phyloP scores from a whole-genome alignment of 2,113 vertebrate species.

The Mionectes macconnelli region DNA sequence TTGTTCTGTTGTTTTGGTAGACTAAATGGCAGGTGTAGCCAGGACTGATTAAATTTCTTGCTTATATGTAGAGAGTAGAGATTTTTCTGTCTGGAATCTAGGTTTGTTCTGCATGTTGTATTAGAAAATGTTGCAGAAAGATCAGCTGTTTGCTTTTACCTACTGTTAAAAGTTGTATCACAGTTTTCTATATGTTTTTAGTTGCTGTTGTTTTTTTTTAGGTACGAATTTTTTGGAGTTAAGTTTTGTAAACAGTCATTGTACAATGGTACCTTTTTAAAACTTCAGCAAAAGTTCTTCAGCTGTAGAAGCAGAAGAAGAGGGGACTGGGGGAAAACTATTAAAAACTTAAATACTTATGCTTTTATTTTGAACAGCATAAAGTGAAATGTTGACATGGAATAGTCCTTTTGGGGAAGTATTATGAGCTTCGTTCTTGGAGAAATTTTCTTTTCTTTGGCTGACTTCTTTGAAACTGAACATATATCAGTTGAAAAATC shows the following conservation, averaged over 20 bases:
- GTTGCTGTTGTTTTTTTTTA: neutral
- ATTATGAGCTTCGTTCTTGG: neutral
- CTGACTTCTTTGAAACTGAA: neutral
- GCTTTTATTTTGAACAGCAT: neutral
- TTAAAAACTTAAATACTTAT: neutral
- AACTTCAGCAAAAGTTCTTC: neutral
- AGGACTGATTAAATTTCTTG: neutral
- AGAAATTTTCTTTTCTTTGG: neutral
- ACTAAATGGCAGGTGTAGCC: neutral
- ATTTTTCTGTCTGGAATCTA: conserved; percentile 14
- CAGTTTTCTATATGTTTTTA: neutral
- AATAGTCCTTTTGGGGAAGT: neutral
- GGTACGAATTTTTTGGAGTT: neutral
- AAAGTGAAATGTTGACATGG: neutral
- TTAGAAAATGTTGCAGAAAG: neutral
- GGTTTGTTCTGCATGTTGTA: neutral
- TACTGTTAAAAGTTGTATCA: neutral
- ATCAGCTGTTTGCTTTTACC: neutral
- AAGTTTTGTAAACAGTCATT: neutral
- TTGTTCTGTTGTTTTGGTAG: neutral
- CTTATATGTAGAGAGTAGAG: neutral
- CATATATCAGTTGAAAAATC: neutral
- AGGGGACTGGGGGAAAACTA: neutral
- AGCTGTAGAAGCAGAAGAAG: neutral
- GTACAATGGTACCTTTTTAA: neutral